Conservation (phyloP, 1,140 invertebrate genomes). For the Amphibalanus amphitrite region DNA sequence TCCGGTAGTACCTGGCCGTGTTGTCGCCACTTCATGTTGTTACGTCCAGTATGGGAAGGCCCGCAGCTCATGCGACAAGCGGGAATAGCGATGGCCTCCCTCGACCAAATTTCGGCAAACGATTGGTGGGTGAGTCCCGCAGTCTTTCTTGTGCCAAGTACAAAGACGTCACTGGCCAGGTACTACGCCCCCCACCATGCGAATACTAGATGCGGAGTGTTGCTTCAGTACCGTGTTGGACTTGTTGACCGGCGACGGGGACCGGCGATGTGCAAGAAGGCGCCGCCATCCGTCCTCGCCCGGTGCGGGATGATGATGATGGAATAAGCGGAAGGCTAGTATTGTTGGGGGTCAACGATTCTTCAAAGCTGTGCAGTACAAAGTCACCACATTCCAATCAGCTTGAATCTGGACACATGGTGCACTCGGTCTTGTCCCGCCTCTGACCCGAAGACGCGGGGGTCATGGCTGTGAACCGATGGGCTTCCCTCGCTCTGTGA, state of each 20-base stretch:
- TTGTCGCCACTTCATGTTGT: background rate
- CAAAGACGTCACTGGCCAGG: background rate
- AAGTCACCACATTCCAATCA: background rate
- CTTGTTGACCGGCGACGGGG: background rate
- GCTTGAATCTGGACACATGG: background rate
- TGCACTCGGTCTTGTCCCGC: background rate
- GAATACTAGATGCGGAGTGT: background rate
- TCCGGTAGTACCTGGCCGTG: constrained; percentile 1
- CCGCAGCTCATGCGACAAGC: too few species aligned
- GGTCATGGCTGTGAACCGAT: background rate
- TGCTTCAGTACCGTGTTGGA: background rate
- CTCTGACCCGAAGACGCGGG: background rate
- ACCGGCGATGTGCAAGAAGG: background rate
- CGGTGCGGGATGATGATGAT: background rate
- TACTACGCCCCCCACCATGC: background rate
- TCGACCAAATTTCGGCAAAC: background rate
- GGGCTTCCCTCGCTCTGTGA: background rate
- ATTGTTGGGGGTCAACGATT: background rate
- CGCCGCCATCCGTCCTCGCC: background rate
- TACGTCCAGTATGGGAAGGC: background rate
- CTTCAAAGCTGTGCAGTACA: background rate
- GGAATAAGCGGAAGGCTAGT: background rate
- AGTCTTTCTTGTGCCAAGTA: background rate
- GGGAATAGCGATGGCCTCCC: background rate
- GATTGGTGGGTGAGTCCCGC: too few species aligned